A percentile compares a stretch with the other conserved stretches of the same genome.
These are phyloP conservation scores for Orgyia antiqua DNA, from an alignment of 2,888 invertebrate genomes.

Conservation along the genomic window DNA sequence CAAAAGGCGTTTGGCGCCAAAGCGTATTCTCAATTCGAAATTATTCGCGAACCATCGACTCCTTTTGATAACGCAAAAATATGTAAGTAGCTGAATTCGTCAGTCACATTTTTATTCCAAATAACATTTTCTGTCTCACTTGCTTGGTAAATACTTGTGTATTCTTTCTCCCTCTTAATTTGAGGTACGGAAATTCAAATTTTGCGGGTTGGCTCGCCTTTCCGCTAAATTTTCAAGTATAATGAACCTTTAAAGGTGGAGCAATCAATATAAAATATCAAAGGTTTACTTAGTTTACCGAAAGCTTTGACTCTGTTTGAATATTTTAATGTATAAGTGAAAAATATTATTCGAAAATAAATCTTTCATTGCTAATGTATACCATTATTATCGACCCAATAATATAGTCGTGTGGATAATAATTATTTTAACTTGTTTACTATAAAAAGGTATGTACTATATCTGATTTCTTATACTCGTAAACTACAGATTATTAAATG, in stretches of 20 bases:
- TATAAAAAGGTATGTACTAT: no score
- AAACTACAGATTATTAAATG: no score
- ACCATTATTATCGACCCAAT: no score
- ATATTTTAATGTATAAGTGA: slow-evolving; percentile 1
- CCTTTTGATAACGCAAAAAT: slow-evolving; percentile 74
- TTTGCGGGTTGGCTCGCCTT: slow-evolving; percentile 71
- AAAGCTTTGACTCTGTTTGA: slow-evolving; percentile 22
- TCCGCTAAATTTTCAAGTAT: slow-evolving; percentile 69
- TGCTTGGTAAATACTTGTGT: not conserved
- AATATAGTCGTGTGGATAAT: no score
- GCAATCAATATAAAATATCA: slow-evolving; percentile 66
- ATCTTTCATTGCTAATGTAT: no score
- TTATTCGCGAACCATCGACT: slow-evolving; percentile 67
- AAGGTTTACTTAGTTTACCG: slow-evolving; percentile 35
- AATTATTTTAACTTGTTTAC: no score
- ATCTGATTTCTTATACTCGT: no score
- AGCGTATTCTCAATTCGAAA: slow-evolving; percentile 78
- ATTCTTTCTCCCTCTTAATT: slow-evolving; percentile 39
- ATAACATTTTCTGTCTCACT: slow-evolving; percentile 38
- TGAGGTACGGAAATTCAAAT: slow-evolving; percentile 74
- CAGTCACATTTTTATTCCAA: slow-evolving; percentile 64
- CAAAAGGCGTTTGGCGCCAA: slow-evolving; percentile 73
- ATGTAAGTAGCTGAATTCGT: slow-evolving; percentile 74
- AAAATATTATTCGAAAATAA: no score
- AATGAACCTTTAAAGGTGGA: slow-evolving; percentile 68